Evolutionary conservation across 2,888 invertebrate genomes (phyloP).

Genomic region (Cremastinae sp.): DNA sequence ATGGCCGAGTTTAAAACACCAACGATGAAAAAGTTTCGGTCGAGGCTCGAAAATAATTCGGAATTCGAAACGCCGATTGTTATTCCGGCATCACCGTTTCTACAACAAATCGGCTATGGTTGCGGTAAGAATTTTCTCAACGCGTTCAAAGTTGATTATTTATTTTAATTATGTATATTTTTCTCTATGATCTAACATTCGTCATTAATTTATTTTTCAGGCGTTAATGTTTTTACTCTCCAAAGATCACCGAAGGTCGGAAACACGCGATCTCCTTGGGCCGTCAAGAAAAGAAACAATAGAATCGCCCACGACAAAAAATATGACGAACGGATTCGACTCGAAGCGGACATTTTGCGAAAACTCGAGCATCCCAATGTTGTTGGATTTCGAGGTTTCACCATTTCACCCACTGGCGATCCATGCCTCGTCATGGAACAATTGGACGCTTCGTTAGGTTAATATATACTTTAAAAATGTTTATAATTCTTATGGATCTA

Average conservation of each 20-base stretch:
- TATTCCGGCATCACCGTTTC: slow-evolving; percentile 88
- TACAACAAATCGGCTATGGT: slow-evolving; percentile 88
- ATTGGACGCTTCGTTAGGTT: slow-evolving; percentile 85
- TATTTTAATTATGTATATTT: not conserved
- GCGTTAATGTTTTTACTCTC: slow-evolving; percentile 89
- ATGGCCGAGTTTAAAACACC: slow-evolving; percentile 77
- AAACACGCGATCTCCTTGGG: slow-evolving; percentile 90
- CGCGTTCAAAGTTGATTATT: not conserved
- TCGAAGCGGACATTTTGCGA: slow-evolving; percentile 87
- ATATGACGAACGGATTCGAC: slow-evolving; percentile 83
- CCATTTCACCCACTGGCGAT: slow-evolving; percentile 81
- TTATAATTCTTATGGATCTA: not conserved
- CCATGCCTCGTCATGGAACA: slow-evolving; percentile 90
- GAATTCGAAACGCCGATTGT: slow-evolving; percentile 74
- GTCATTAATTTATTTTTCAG: no score
- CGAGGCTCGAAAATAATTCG: slow-evolving; percentile 65
- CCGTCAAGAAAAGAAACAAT: slow-evolving; percentile 87
- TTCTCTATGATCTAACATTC: no score
- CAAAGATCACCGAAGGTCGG: slow-evolving; percentile 87
- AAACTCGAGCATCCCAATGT: slow-evolving; percentile 90
- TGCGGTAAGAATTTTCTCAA: no score
- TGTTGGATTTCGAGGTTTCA: slow-evolving; percentile 86
- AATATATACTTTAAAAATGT: slow-evolving; percentile 15
- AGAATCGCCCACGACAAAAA: slow-evolving; percentile 77
- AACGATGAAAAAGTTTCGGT: slow-evolving; percentile 64